Evolutionary conservation across 2,888 invertebrate genomes (phyloP).

Genomic region (Acleris laterana): DNA sequence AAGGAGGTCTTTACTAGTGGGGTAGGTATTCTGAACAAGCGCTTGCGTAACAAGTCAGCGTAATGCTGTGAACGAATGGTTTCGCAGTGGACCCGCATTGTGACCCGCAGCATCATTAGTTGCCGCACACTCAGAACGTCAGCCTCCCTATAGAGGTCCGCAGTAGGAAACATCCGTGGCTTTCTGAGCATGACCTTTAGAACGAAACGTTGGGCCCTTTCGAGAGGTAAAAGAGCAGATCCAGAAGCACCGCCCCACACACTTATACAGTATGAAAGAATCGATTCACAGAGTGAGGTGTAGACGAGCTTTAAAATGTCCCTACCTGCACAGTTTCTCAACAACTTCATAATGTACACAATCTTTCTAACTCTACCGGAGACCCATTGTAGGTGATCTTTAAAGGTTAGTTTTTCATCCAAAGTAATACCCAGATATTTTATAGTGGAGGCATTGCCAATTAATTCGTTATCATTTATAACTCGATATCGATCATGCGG

Average conservation of each 20-base stretch:
- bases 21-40: too few relatives aligned
- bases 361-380: conserved; percentile 1
- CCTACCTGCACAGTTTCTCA: neutral
- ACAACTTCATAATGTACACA: neutral
- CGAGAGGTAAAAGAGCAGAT: too few relatives aligned
- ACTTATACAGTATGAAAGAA: too few relatives aligned
- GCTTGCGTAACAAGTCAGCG: too few relatives aligned
- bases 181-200: neutral
- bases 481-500: too few relatives aligned
- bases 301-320: neutral
- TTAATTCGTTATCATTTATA: too few relatives aligned
- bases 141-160: neutral
- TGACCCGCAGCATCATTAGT: neutral
- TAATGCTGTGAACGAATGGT: neutral
- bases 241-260: too few relatives aligned
- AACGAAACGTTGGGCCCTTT: too few relatives aligned
- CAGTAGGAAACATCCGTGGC: neutral
- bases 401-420: conserved; percentile 1
- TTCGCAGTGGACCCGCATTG: neutral
- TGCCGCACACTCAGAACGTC: neutral
- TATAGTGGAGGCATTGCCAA: too few relatives aligned
- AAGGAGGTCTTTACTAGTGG: too few relatives aligned
- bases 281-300: too few relatives aligned
- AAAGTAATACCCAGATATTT: neutral
- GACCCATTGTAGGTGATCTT: neutral